phyloP scores from a whole-genome alignment of 1,140 invertebrate species.

The Potamilus streckersoni region DNA sequence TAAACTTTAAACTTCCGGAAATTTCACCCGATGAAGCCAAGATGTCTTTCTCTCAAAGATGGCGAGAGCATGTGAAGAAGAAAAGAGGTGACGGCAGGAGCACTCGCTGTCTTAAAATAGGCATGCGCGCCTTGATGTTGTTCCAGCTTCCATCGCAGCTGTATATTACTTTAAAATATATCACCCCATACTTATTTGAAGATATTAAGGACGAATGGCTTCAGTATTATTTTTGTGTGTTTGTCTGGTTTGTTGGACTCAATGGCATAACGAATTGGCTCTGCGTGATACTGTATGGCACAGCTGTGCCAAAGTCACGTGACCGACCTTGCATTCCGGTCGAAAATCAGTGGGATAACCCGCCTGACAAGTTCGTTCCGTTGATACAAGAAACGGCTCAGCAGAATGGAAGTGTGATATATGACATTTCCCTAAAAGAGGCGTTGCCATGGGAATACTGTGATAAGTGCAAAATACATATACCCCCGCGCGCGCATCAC shows the following conservation, averaged over 20 bases:
- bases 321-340: slow-evolving; percentile 32
- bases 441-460: slow-evolving; percentile 75
- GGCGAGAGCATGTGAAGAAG: neutral
- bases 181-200: slow-evolving; percentile 38
- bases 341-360: neutral
- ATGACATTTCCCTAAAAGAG: slow-evolving; percentile 20
- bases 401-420: slow-evolving; percentile 24
- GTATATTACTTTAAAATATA: slow-evolving; percentile 30
- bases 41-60: slow-evolving; percentile 9
- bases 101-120: slow-evolving; percentile 6
- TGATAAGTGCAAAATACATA: slow-evolving; percentile 29
- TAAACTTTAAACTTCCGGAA: too few relatives aligned
- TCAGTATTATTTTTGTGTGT: slow-evolving; percentile 41
- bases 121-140: slow-evolving; percentile 30
- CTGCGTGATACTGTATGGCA: slow-evolving; percentile 39
- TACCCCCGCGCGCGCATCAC: slow-evolving; percentile 49
- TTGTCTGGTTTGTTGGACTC: slow-evolving; percentile 30
- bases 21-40: neutral
- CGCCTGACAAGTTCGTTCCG: slow-evolving; percentile 31
- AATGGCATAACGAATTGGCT: slow-evolving; percentile 45
- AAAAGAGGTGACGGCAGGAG: slow-evolving; percentile 2
- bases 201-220: slow-evolving; percentile 30
- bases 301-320: slow-evolving; percentile 24
- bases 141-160: slow-evolving; percentile 42
- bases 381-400: slow-evolving; percentile 1